phyloP scores from a whole-genome alignment of 2,888 invertebrate species.

The Ophion ellenae region DNA sequence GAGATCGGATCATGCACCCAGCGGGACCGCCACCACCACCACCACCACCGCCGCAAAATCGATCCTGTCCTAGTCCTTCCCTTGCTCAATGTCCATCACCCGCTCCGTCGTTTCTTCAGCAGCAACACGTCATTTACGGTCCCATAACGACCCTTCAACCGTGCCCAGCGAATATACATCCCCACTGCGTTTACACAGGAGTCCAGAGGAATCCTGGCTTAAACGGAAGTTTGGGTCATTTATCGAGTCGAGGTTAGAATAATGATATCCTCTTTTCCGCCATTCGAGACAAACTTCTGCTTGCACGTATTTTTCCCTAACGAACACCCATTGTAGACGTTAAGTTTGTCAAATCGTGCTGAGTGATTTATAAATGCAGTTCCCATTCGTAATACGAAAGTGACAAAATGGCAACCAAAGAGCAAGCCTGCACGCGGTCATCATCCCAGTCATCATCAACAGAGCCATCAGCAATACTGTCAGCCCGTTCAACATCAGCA shows the following conservation, averaged over 20 bases:
- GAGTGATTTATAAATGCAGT: slow-evolving; percentile 30
- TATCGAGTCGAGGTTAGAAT: slow-evolving; percentile 74
- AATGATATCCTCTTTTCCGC: neutral
- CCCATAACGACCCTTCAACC: slow-evolving; percentile 76
- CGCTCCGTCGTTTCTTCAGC: slow-evolving; percentile 64
- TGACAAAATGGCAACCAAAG: slow-evolving; percentile 76
- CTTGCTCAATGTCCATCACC: slow-evolving; percentile 62
- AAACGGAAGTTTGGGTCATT: slow-evolving; percentile 65
- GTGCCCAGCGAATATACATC: slow-evolving; percentile 73
- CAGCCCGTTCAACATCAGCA: slow-evolving; percentile 60
- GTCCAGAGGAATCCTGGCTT: slow-evolving; percentile 71
- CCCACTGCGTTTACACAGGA: slow-evolving; percentile 75
- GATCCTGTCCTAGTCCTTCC: slow-evolving; percentile 71
- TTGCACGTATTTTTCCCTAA: neutral
- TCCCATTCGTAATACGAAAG: slow-evolving; percentile 71
- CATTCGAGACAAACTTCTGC: neutral
- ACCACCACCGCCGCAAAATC: slow-evolving; percentile 69
- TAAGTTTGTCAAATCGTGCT: neutral
- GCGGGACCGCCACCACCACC: slow-evolving; percentile 67
- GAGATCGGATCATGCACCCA: slow-evolving; percentile 78
- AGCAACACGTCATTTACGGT: slow-evolving; percentile 77
- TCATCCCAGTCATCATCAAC: slow-evolving; percentile 71
- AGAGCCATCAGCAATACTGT: slow-evolving; percentile 68
- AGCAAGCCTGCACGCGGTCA: slow-evolving; percentile 72
- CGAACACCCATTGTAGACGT: neutral